A percentile compares a stretch with the other conserved stretches of the same genome.
Conservation (phyloP, 2,113 vertebrate species). For the Heloderma charlesbogerti region DNA sequence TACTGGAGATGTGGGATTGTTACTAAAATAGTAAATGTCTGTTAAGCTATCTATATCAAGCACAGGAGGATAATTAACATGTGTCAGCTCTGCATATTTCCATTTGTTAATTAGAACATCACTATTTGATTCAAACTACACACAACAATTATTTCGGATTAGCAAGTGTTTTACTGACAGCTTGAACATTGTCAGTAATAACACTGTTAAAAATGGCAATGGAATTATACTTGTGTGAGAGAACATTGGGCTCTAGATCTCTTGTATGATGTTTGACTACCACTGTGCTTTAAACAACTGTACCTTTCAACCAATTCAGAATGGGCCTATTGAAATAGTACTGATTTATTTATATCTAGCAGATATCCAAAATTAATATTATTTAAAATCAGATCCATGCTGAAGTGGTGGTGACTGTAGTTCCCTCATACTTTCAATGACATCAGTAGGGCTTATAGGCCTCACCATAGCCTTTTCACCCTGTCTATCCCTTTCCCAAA, state of each 20-base stretch:
- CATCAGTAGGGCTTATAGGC: neutral
- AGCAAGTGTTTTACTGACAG: slow-evolving; percentile 28
- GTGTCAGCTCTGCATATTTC: neutral
- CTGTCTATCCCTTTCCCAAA: neutral
- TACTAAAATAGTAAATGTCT: slow-evolving; percentile 9
- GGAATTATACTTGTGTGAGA: slow-evolving; percentile 1
- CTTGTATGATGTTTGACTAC: neutral
- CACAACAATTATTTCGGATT: slow-evolving; percentile 4
- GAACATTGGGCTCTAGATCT: neutral
- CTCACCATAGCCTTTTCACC: neutral
- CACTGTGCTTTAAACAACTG: neutral
- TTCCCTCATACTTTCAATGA: neutral
- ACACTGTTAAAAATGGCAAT: slow-evolving; percentile 29
- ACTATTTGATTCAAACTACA: slow-evolving; percentile 12
- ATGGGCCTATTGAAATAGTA: neutral
- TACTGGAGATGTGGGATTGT: slow-evolving; percentile 2
- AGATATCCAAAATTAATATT: neutral
- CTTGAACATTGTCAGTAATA: slow-evolving; percentile 24
- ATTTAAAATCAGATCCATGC: neutral
- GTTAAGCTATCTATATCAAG: slow-evolving; percentile 4
- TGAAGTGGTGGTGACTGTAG: neutral
- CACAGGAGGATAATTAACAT: slow-evolving; percentile 8
- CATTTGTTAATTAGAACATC: neutral
- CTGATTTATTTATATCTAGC: neutral
- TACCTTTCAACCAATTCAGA: neutral